A percentile compares a stretch with the other conserved stretches of the same genome.
These are phyloP conservation scores for Dermochelys coriacea DNA, from an alignment of 2,797 vertebrate genomes.

Conservation along the genomic window DNA sequence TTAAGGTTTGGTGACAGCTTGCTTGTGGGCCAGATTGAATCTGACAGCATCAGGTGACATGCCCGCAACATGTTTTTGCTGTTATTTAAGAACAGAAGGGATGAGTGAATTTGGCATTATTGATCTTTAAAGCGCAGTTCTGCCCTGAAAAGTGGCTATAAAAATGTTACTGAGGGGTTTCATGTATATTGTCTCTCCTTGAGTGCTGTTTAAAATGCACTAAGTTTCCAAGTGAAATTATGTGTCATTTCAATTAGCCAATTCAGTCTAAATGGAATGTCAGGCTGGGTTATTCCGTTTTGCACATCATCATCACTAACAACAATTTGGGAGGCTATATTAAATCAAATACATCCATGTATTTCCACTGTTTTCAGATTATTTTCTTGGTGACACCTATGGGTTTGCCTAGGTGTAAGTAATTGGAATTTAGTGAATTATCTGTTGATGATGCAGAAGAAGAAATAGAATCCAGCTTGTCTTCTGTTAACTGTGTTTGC, in stretches of 20 bases:
- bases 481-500: not conserved
- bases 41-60: not conserved
- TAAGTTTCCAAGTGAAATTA: not conserved
- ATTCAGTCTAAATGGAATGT: not conserved
- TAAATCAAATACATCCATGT: not conserved
- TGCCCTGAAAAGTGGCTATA: not conserved
- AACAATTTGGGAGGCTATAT: not conserved
- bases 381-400: not conserved
- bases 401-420: not conserved
- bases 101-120: not conserved
- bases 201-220: not conserved
- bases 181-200: not conserved
- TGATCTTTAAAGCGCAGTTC: not conserved
- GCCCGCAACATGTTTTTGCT: not conserved
- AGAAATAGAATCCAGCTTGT: not conserved
- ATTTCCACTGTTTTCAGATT: not conserved
- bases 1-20: not conserved
- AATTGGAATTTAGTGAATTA: not conserved
- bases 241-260: not conserved
- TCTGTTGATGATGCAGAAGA: not conserved
- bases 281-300: not conserved
- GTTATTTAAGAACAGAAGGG: not conserved
- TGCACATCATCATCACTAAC: not conserved
- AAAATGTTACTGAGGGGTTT: not conserved
- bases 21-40: not conserved